phyloP scores from a whole-genome alignment of 2,797 vertebrate species.

The Discoglossus pictus region DNA sequence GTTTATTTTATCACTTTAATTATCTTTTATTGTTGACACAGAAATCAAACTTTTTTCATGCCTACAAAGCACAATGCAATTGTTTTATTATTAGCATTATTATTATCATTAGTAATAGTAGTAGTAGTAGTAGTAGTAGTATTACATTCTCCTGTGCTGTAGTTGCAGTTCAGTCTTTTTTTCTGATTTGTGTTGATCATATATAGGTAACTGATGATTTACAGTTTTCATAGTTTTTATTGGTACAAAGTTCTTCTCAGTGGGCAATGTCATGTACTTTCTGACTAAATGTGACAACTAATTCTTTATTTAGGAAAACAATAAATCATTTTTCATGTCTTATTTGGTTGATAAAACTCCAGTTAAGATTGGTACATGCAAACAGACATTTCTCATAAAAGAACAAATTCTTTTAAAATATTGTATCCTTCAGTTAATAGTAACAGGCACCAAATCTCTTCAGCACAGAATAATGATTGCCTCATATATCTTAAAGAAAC shows the following conservation, averaged over 20 bases:
- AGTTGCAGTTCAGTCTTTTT: no score
- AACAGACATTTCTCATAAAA: constrained; percentile 14
- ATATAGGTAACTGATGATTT: no score
- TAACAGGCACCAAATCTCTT: constrained; percentile 9
- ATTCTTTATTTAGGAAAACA: constrained; percentile 13
- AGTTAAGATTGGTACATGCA: background rate
- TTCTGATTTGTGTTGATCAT: no score
- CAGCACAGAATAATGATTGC: constrained; percentile 13
- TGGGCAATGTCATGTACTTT: background rate
- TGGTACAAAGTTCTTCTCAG: background rate
- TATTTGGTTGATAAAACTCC: background rate
- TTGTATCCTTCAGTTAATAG: constrained; percentile 7
- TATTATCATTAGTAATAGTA: no score
- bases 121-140: no score
- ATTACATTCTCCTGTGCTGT: no score
- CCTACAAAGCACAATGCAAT: no score
- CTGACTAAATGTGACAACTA: constrained; percentile 5
- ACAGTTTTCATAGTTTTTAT: background rate
- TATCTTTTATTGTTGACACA: no score
- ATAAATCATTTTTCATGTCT: constrained; percentile 12
- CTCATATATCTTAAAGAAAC: constrained; percentile 5
- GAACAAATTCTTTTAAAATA: constrained; percentile 16
- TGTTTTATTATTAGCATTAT: no score
- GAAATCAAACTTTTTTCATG: no score
- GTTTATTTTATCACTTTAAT: no score